Evolutionary conservation across 1,140 invertebrate genomes (phyloP), one percentile per base, ranked within the genome.

Genomic region (Ladona fulva): DNA sequence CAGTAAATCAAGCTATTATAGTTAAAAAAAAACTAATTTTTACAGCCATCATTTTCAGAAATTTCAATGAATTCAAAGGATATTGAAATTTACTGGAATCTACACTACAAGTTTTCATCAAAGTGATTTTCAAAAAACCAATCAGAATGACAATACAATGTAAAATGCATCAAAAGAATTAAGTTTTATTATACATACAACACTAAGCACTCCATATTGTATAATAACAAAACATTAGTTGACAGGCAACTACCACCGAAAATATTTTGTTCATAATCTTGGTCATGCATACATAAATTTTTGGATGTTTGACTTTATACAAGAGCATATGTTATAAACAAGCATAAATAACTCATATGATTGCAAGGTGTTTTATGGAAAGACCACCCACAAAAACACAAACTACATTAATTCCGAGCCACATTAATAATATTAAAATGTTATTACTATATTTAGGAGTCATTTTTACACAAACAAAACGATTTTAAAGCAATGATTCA

Each of bases 201-300:
- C 52, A 66, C 52, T 66, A 66, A 66, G 52, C 52, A 66, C 52
- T 66, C n/a, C 52, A 66, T 66, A 66, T 66, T 66, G 52, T 66
- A 66, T 66, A 16, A 66, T 66, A 66, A 66, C 52, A 66, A 66
- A 66, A 66, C 52, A 66, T 66, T 66, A 66, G 52, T 66, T 66
- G 52, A 66, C n/a, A 66, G 52, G 52, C 52, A 66, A 66, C 52
- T 66, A 66, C n/a, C 52, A 66, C 52, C 12, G 52, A 66, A 66
- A 66, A 66, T 66, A 66, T 66, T 16, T 66, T 66, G 3, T 66
- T 66, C 52, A 66, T 66, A 66, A 66, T 3, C n/a, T 66, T 66
- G 52, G n/a, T 66, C 52, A 66, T 66, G 52, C 52, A 66, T 66
- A 66, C 52, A 66, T 66, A 66, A 66, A 66, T 66, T 66, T 16